Base-by-base conservation (phyloP, 2,888 invertebrate genomes). In the Sclerodermus sp. region DNA sequence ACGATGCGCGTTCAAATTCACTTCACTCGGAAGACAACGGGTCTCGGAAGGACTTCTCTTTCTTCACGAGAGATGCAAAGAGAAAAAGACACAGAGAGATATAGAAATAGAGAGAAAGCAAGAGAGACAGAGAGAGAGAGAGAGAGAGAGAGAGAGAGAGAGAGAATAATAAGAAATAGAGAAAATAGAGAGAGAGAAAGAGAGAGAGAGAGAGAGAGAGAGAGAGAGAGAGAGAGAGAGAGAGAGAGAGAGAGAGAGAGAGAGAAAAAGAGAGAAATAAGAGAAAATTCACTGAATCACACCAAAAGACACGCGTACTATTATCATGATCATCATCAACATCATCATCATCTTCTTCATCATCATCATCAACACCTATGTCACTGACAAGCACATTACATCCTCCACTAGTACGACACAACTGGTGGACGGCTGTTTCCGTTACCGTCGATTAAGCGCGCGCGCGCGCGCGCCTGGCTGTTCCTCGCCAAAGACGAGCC, bases 381-480 rank as follows among this genome's bases (percentile, higher is more conserved):
- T 56, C 62, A 61, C 61, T 58, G 51, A 45, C 14, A 23, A 16
- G 48, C 45, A 13, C 60, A 52, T 55, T 53, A 50, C 42, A 39
- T 52, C 50, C 52, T 49, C 39, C 42, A 15, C 47, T 23, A 8
- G 23, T 23, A 23, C 3, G 23, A 23, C 4, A 23, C 23, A 23
- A 37, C 38, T 37, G 34, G 9, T 12, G 42, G 42, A 43, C 43
- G 39, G 16, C 13, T 12, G n/a, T n/a, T 38, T 17, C 41, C 50
- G 50, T 17, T 14, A 38, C 42, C 44, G 48, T 42, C 36, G 48
- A 46, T 14, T 39, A 40, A 46, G 53, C 41, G 41, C 43, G 36
- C 43, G 39, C 45, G 42, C 57, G 48, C 65, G 63, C 63, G 65
- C 60, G 63, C 31, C 14, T 32, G 12, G 23, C 23, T 23, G 8